Evolutionary conservation across 2,113 vertebrate species (phyloP).

Genomic region (Ameiurus melas): DNA sequence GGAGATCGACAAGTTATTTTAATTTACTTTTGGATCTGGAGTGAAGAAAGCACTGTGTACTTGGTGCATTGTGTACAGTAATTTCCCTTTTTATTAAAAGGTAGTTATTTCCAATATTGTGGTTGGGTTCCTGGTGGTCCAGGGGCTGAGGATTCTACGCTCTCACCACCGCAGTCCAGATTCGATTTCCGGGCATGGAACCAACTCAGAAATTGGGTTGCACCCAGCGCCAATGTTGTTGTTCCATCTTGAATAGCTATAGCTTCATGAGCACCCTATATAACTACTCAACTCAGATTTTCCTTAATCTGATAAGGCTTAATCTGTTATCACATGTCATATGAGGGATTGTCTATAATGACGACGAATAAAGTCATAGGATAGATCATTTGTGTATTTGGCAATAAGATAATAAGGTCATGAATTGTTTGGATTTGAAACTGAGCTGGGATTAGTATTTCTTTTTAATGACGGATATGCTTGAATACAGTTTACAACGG

Average conservation of each 20-base stretch:
- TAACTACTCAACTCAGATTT: neutral
- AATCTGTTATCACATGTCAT: neutral
- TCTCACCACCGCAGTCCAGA: no score
- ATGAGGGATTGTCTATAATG: neutral
- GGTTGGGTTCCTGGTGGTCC: neutral
- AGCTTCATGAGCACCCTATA: neutral
- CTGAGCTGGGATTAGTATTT: neutral
- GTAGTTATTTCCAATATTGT: neutral
- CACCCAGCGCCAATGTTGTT: neutral
- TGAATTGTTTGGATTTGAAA: neutral
- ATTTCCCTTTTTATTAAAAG: neutral
- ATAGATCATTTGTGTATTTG: neutral
- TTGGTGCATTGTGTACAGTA: neutral
- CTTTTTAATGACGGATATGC: neutral
- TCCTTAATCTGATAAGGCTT: neutral
- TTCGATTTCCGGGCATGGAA: no score
- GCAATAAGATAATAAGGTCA: no score
- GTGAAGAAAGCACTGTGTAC: neutral
- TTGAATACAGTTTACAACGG: neutral
- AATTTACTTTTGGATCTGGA: neutral
- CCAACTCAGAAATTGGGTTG: no score
- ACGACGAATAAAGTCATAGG: neutral
- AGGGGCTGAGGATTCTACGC: no score
- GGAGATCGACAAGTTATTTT: no score
- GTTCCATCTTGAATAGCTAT: neutral